These are phyloP conservation scores for Drosophila atripex DNA, from an alignment of 2,888 invertebrate species.

Conservation along the genomic window DNA sequence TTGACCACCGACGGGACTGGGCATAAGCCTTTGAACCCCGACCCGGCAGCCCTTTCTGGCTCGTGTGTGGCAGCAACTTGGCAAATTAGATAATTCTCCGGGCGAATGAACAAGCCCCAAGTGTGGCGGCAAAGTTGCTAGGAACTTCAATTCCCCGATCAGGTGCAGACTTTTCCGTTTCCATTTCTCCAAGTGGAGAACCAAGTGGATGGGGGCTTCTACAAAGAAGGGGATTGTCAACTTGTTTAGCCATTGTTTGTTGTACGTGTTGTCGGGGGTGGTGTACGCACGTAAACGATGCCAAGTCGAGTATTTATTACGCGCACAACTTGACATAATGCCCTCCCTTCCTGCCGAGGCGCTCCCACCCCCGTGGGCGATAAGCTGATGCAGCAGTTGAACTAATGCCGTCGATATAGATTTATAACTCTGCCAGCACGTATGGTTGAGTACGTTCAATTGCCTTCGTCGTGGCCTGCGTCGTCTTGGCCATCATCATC, in stretches of 20 bases:
- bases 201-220: background rate
- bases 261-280: constrained; percentile 67
- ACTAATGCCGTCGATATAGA: constrained; percentile 69
- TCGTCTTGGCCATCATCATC: constrained; percentile 35
- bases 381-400: constrained; percentile 60
- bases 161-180: constrained; percentile 34
- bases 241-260: constrained; percentile 55
- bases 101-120: constrained; percentile 37
- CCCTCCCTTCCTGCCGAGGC: constrained; percentile 62
- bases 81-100: constrained; percentile 52
- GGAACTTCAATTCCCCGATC: constrained; percentile 43
- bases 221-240: constrained; percentile 20
- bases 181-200: constrained; percentile 2
- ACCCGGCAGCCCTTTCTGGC: background rate
- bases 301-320: constrained; percentile 76
- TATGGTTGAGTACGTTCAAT: constrained; percentile 57
- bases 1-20: constrained; percentile 18
- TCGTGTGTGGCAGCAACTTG: constrained; percentile 31
- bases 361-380: background rate
- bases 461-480: constrained; percentile 48
- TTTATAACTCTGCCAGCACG: constrained; percentile 58
- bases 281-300: constrained; percentile 77
- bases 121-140: constrained; percentile 63
- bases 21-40: constrained; percentile 25
- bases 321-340: constrained; percentile 81